A percentile compares a stretch with the other conserved stretches of the same genome.
Conservation (phyloP, 2,888 invertebrate genomes). For the Tetramorium bicarinatum region DNA sequence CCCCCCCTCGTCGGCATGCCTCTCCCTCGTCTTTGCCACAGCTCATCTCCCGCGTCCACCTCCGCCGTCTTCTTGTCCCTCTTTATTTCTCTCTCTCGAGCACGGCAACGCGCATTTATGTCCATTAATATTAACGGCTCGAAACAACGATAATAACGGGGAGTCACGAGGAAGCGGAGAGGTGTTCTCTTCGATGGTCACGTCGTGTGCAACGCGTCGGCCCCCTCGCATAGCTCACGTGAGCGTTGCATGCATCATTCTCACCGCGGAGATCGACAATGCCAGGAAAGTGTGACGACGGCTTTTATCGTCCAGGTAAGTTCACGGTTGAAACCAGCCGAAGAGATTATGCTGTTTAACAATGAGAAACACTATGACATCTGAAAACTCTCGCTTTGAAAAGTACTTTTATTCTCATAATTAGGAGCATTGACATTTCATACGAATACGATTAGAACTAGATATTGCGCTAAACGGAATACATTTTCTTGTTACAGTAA, state of each 20-base stretch:
- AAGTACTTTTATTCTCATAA: slow-evolving; percentile 1
- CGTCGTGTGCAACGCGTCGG: slow-evolving; percentile 33
- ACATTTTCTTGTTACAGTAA: slow-evolving; percentile 1
- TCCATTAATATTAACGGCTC: slow-evolving; percentile 83
- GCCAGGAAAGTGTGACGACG: slow-evolving; percentile 34
- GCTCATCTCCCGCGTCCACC: slow-evolving; percentile 45
- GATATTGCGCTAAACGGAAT: background rate
- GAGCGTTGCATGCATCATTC: slow-evolving; percentile 48
- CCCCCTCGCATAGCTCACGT: slow-evolving; percentile 21
- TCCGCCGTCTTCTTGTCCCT: slow-evolving; percentile 34
- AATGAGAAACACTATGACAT: background rate
- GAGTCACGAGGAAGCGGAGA: slow-evolving; percentile 71
- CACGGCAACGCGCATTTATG: slow-evolving; percentile 73
- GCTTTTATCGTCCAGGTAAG: slow-evolving; percentile 40
- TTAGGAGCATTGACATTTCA: background rate
- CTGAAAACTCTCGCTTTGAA: background rate
- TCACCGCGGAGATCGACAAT: slow-evolving; percentile 37
- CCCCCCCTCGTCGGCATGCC: background rate
- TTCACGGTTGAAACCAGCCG: slow-evolving; percentile 21
- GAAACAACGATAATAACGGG: slow-evolving; percentile 81
- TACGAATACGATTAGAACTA: background rate
- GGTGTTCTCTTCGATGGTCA: slow-evolving; percentile 60
- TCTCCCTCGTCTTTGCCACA: slow-evolving; percentile 18
- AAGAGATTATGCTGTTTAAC: background rate
- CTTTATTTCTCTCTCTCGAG: slow-evolving; percentile 63